phyloP scores from a whole-genome alignment of 1,140 invertebrate species.

The Homarus americanus region DNA sequence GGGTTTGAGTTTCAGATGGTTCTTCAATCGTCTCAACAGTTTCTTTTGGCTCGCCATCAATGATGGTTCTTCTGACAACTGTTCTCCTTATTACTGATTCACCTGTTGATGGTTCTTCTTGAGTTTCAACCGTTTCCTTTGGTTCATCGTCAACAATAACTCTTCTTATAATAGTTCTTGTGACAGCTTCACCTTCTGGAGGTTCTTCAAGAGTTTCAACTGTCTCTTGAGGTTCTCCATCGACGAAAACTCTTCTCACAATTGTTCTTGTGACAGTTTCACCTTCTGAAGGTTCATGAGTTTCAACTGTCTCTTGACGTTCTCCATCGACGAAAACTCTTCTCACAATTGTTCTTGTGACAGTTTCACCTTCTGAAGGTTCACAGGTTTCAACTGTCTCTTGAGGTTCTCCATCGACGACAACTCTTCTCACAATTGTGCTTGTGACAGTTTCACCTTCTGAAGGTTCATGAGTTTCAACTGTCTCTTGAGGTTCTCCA shows the following conservation, averaged over 20 bases:
- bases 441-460: neutral
- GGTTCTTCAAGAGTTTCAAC: neutral
- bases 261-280: slow-evolving; percentile 4
- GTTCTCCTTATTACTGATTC: slow-evolving; percentile 20
- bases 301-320: slow-evolving; percentile 22
- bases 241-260: slow-evolving; percentile 1
- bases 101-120: slow-evolving; percentile 8
- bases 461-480: neutral
- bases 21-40: slow-evolving; percentile 12
- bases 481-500: slow-evolving; percentile 28
- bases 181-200: neutral
- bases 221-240: slow-evolving; percentile 1
- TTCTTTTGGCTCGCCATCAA: neutral
- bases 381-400: neutral
- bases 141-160: slow-evolving; percentile 20
- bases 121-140: slow-evolving; percentile 17
- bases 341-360: slow-evolving; percentile 4
- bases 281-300: neutral
- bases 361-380: neutral
- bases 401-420: neutral
- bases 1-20: neutral
- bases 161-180: slow-evolving; percentile 24
- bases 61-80: slow-evolving; percentile 9
- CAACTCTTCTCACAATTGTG: neutral
- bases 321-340: neutral